Conservation (phyloP, 2,888 invertebrate genomes). For the Cephus runcator region DNA sequence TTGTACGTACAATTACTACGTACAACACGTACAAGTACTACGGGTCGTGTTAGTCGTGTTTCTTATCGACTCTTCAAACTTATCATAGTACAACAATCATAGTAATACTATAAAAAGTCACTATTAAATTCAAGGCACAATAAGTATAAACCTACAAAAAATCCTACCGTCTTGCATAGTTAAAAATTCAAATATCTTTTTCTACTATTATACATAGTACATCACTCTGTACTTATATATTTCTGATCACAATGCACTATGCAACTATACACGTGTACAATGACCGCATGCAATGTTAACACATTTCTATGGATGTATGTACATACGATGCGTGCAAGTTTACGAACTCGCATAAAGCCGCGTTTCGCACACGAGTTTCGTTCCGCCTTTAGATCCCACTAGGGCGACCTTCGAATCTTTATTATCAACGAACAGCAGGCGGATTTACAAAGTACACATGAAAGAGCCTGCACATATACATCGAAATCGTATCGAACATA, state of each 20-base stretch:
- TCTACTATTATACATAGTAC: background rate
- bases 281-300: background rate
- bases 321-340: background rate
- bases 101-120: background rate
- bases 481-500: background rate
- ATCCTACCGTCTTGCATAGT: background rate
- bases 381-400: background rate
- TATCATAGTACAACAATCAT: background rate
- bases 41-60: background rate
- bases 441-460: background rate
- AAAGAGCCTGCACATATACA: background rate
- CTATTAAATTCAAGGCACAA: background rate
- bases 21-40: background rate
- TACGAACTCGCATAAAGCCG: background rate
- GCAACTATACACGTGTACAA: background rate
- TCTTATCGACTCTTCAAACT: background rate
- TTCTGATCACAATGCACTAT: background rate
- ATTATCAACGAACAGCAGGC: background rate
- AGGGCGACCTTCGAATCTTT: background rate
- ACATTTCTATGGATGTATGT: background rate
- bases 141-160: background rate
- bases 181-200: background rate
- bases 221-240: background rate
- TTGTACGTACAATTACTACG: background rate
- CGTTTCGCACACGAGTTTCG: background rate